Evolutionary conservation across 2,797 vertebrate species (phyloP), one percentile per base, ranked within the genome.

Genomic region (Prionace glauca): DNA sequence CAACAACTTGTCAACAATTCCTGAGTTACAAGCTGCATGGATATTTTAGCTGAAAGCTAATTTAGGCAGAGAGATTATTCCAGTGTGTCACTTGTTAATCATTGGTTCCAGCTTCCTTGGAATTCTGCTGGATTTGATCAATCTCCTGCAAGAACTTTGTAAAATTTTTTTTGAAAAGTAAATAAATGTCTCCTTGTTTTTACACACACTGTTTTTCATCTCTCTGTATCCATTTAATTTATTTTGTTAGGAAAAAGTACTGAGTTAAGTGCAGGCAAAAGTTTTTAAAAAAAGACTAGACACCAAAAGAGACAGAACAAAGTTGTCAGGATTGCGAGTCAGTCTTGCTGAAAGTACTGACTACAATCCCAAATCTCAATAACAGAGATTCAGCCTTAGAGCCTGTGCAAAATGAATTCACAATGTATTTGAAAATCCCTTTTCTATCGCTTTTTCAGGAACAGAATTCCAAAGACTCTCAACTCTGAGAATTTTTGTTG

Each of bases 81-180:
- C 18, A 20, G 5, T 29, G 36, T 45, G 41, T 11, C 11, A 26
- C 36, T 72, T 74, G 45, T 16, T 94, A 94, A 72, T 94, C 26
- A 72, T 74, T 74, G 36, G 22, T 4, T 29, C 67, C 24, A 94
- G 45, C 88, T 24, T 74, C 72, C n/a, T 65, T 93, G 0, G 9
- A 12, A 20, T 18, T 67, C 10, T n/a, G 36, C n/a, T 69, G 12
- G 10, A 24, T 69, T 71, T 93, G 36, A 41, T 24, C 62, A 26
- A 22, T 93, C 91, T 22, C 56, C 87, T 90, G 32, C 11, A 8
- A 91, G 29, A 91, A n/a, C 29, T 90, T 91, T 36, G 22, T 45
- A 45, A 84, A 84, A 65, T 65, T 91, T 12, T 91, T 45, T 91
- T n/a, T 91, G 32, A n/a, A 91, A 91, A 91, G 88, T 65, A 65